Evolutionary conservation across 2,113 vertebrate species (phyloP), one percentile per base, ranked within the genome.

Genomic region (Oncorhynchus masou): DNA sequence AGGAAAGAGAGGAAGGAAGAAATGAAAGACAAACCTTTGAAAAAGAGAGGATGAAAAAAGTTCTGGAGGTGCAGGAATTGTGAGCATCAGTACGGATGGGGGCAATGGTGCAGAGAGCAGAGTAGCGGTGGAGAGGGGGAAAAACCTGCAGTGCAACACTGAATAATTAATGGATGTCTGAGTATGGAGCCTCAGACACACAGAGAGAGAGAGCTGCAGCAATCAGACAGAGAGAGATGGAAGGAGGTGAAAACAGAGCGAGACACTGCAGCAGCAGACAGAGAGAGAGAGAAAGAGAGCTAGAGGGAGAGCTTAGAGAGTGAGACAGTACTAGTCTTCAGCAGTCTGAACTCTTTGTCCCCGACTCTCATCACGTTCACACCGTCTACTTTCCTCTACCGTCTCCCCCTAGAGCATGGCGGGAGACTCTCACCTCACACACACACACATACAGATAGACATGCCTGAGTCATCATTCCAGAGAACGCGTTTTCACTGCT

Each of bases 281-380:
- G n/a, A 74, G 13, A 31, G 6, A 70, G 45, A 45, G 45, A 49
- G 19, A 48, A 19, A 70, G 27, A 31, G 51, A 24, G 70, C 39
- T 20, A 73, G 31, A 70, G n/a, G 57, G 12, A 31, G 66, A 62
- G 49, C 19, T 25, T 25, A 68, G 77, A 73, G 79, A 85, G 81
- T 74, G 4, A 85, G 83, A 86, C 84, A 82, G 75, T 70, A 79
- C 29, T 81, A 78, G 49, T 13, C 49, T 51, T 15, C 86, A 80
- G 90, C 86, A 83, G 87, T 86, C 80, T 85, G 83, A 87, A 89
- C 85, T 86, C 82, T 88, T 79, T 85, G 90, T 88, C 83, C 85
- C 86, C 76, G 74, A 75, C 31, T 74, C 83, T 80, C 80, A 62
- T 16, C 78, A 34, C 54, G 2, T 48, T 60, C 48, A 75, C 73